phyloP scores from a whole-genome alignment of 2,113 vertebrate genomes.

The Natator depressus region DNA sequence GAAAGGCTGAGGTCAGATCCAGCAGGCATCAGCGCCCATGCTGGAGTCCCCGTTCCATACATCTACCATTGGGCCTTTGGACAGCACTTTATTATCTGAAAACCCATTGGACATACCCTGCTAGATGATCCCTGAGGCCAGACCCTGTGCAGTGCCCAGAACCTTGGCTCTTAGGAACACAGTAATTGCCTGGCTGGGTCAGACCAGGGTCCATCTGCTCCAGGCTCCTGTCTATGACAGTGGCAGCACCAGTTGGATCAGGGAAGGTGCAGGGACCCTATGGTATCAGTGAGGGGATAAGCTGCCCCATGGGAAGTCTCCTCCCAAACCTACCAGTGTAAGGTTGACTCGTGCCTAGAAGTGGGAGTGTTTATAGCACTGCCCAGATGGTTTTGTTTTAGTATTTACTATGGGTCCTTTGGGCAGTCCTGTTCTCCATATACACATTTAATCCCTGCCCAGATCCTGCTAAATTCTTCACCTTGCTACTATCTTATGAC shows the following conservation, averaged over 20 bases:
- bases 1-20: background rate
- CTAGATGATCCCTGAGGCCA: background rate
- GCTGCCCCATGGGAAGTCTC: background rate
- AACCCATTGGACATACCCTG: background rate
- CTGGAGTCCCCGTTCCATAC: background rate
- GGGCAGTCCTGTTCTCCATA: background rate
- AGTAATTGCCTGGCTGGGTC: too few species aligned
- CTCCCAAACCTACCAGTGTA: background rate
- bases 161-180: background rate
- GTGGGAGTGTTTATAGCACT: background rate
- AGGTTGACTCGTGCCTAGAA: background rate
- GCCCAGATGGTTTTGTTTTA: fast-evolving
- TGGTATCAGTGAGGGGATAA: background rate
- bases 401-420: background rate
- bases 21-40: background rate
- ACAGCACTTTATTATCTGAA: background rate
- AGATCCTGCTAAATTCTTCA: background rate
- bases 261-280: background rate
- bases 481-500: background rate
- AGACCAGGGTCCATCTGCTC: background rate
- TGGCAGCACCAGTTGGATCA: background rate
- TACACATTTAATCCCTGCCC: background rate
- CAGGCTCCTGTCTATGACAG: background rate
- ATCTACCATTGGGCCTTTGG: background rate
- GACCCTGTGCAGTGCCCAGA: background rate